phyloP scores from a whole-genome alignment of 2,797 vertebrate species.

The Naso thynnoides region DNA sequence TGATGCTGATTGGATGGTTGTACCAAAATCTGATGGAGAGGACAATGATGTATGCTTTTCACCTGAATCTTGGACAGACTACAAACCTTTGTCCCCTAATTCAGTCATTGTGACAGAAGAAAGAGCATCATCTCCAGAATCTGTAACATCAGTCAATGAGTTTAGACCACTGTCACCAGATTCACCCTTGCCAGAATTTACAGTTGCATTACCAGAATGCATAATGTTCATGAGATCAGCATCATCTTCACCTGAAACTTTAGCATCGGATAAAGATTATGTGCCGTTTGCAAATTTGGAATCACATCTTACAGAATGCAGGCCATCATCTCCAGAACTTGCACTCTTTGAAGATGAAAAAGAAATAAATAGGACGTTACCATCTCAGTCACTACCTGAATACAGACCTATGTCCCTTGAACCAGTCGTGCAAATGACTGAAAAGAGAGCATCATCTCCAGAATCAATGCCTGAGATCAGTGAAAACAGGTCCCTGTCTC shows the following conservation, averaged over 20 bases:
- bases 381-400: conserved; percentile 60
- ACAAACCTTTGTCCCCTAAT: conserved; percentile 46
- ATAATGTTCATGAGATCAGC: conserved; percentile 41
- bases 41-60: conserved; percentile 34
- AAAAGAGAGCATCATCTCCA: conserved; percentile 72
- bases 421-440: conserved; percentile 36
- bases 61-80: conserved; percentile 46
- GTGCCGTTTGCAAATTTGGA: conserved; percentile 23
- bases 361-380: conserved; percentile 36
- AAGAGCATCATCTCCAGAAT: conserved; percentile 60
- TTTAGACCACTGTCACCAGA: conserved; percentile 66
- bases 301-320: conserved; percentile 32
- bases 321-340: conserved; percentile 54
- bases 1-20: conserved; percentile 19
- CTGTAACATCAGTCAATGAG: conserved; percentile 52
- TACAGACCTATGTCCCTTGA: conserved; percentile 58
- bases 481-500: conserved; percentile 69
- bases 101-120: conserved; percentile 22
- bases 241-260: conserved; percentile 66
- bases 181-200: conserved; percentile 65
- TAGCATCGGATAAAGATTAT: conserved; percentile 57
- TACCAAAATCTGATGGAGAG: conserved; percentile 21
- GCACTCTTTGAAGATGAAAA: conserved; percentile 11
- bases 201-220: conserved; percentile 40
- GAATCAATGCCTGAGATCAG: conserved; percentile 70